Evolutionary conservation across 2,797 vertebrate species (phyloP).

Genomic region (Sardinella longiceps): DNA sequence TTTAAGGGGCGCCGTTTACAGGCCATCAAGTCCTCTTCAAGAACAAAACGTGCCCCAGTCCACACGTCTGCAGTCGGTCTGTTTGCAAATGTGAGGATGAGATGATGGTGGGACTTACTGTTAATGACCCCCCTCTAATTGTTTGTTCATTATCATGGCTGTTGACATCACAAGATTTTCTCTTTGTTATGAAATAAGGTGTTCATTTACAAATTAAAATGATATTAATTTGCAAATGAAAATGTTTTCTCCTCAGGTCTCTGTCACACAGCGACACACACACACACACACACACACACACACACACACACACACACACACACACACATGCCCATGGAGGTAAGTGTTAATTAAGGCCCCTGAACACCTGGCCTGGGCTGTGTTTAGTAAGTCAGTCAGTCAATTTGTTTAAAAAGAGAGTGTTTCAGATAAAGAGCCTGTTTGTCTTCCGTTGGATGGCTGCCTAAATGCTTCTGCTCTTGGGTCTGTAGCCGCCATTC

Average conservation of each 20-base stretch:
- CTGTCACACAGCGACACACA: background rate
- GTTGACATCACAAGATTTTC: background rate
- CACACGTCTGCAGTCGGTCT: constrained; percentile 51
- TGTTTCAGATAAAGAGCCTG: constrained; percentile 53
- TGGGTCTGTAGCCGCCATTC: constrained; percentile 45
- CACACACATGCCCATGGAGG: no score
- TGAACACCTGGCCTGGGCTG: constrained; percentile 48
- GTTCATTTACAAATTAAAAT: background rate
- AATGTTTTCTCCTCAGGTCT: background rate
- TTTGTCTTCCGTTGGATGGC: constrained; percentile 49
- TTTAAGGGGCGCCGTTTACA: constrained; percentile 65
- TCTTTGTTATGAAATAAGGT: background rate
- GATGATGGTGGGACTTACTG: background rate
- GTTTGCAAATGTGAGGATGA: background rate
- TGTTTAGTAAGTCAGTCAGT: constrained; percentile 46
- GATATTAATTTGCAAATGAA: background rate
- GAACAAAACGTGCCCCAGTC: constrained; percentile 64
- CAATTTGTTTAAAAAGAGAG: constrained; percentile 53
- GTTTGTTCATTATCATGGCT: background rate
- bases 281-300: background rate
- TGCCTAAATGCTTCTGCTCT: constrained; percentile 56
- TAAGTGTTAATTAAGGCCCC: background rate
- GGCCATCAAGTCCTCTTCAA: constrained; percentile 63
- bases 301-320: background rate
- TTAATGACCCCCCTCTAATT: background rate